These are phyloP conservation scores for Andrena minutula DNA, from an alignment of 2,888 invertebrate species.

Conservation along the genomic window DNA sequence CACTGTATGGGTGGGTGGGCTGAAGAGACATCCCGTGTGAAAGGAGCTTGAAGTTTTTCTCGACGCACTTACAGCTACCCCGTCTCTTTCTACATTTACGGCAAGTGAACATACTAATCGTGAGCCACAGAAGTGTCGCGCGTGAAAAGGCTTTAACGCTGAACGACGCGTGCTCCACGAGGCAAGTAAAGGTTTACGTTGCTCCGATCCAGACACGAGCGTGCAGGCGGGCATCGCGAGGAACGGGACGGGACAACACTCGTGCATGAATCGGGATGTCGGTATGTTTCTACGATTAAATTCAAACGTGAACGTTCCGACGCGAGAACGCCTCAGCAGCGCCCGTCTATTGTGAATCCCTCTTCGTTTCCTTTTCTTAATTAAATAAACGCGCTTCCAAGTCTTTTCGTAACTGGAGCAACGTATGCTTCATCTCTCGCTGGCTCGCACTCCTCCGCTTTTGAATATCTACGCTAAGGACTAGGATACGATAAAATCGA, in stretches of 20 bases:
- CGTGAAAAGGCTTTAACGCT: conserved; percentile 27
- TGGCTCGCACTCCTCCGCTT: not conserved
- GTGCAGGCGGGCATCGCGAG: not conserved
- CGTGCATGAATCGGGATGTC: conserved; percentile 2
- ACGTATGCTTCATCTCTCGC: conserved; percentile 7
- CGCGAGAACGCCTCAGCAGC: conserved; percentile 4
- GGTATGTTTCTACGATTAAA: conserved; percentile 25
- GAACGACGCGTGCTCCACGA: conserved; percentile 41
- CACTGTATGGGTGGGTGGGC: too few species aligned
- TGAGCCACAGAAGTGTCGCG: not conserved
- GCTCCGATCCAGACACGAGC: conserved; percentile 10
- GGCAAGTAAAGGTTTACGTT: conserved; percentile 31
- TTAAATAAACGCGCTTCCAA: conserved; percentile 34
- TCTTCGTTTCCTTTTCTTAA: not conserved
- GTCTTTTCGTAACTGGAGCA: not conserved
- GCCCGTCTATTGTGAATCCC: not conserved
- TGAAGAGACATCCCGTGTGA: too few species aligned
- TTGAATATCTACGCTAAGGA: conserved; percentile 64
- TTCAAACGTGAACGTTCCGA: conserved; percentile 9
- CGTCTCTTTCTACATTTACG: not conserved
- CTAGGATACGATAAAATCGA: conserved; percentile 64
- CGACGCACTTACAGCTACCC: too few species aligned
- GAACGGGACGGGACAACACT: not conserved
- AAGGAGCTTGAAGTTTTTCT: too few species aligned
- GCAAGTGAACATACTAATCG: not conserved